phyloP scores from a whole-genome alignment of 2,113 vertebrate genomes.

The Onychostruthus taczanowskii region DNA sequence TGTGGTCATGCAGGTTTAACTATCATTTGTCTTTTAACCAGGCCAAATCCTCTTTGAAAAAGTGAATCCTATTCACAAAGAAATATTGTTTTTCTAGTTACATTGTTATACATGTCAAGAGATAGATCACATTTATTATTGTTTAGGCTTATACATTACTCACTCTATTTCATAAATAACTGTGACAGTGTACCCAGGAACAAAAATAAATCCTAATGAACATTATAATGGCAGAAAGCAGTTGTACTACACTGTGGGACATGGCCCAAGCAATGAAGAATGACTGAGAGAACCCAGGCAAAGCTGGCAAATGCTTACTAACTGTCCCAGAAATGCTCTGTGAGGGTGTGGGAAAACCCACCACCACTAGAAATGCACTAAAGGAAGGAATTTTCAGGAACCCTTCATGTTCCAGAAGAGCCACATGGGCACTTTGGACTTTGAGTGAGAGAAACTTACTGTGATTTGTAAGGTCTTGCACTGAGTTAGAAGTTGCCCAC shows the following conservation, averaged over 20 bases:
- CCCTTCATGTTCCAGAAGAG: not conserved
- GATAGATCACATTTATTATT: not conserved
- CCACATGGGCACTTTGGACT: not conserved
- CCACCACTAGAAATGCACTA: not conserved
- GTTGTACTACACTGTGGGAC: not conserved
- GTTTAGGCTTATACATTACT: not conserved
- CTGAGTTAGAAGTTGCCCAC: not conserved
- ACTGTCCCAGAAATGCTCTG: not conserved
- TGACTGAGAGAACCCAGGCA: not conserved
- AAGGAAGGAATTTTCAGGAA: not conserved
- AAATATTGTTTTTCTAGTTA: not conserved
- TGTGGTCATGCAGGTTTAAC: not conserved
- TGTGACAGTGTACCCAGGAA: not conserved
- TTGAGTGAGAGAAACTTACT: not conserved
- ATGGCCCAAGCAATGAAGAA: not conserved
- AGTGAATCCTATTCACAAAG: not conserved
- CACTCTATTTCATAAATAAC: not conserved
- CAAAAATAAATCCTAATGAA: constrained; percentile 9
- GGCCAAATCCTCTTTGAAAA: not conserved
- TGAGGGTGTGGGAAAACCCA: not conserved
- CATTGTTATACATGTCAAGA: not conserved
- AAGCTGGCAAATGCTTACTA: not conserved
- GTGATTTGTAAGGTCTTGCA: not conserved
- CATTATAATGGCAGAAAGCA: not conserved
- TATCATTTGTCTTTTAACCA: not conserved